Conservation (phyloP, 2,797 vertebrate genomes). For the Xyrichtys novacula region DNA sequence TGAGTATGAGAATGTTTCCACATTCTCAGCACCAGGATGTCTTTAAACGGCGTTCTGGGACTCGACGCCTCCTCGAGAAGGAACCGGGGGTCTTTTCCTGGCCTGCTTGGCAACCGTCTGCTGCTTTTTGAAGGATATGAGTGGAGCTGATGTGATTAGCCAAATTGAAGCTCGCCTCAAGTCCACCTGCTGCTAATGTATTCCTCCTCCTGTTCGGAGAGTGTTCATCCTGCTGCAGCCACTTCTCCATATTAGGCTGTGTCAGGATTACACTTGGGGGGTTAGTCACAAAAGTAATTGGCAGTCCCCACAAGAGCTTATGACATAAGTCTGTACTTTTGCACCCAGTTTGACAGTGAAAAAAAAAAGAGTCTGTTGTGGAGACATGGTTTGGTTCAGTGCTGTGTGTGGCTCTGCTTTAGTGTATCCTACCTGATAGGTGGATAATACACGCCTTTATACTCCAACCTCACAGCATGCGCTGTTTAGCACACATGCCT, state of each 20-base stretch:
- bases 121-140: conserved; percentile 14
- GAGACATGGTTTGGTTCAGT: neutral
- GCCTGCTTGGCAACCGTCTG: conserved; percentile 10
- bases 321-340: neutral
- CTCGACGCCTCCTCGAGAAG: neutral
- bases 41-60: neutral
- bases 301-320: neutral
- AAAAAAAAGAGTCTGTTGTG: neutral
- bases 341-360: conserved; percentile 9
- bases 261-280: conserved; percentile 3
- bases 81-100: neutral
- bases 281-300: conserved; percentile 9
- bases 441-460: conserved; percentile 8
- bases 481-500: neutral
- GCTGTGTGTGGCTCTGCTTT: neutral
- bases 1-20: too few relatives aligned
- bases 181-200: conserved; percentile 22
- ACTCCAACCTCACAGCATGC: conserved; percentile 19
- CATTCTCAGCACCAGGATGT: too few relatives aligned
- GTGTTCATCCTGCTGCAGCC: conserved; percentile 12
- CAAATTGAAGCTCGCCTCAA: conserved; percentile 7
- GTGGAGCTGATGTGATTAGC: conserved; percentile 14
- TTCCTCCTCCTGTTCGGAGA: conserved; percentile 11
- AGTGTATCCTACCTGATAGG: neutral
- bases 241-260: conserved; percentile 6